Percentiles rank a stretch among this genome's conserved stretches.
Conservation (phyloP, 2,888 invertebrate genomes). For the Dicyrtomina minuta region DNA sequence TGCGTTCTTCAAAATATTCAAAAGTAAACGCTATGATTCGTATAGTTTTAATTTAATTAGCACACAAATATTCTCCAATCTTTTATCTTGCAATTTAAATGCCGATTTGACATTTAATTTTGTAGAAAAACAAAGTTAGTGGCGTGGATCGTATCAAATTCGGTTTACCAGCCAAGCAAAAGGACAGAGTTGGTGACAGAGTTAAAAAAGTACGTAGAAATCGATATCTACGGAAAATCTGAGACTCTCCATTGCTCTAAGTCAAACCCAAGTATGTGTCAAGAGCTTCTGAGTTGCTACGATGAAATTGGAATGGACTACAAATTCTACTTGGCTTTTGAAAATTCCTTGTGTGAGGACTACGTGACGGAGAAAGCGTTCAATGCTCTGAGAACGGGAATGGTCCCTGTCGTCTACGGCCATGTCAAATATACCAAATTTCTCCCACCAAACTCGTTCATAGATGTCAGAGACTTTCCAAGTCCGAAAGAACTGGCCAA, state of each 20-base stretch:
- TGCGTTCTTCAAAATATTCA: not conserved
- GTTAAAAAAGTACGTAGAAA: constrained; percentile 45
- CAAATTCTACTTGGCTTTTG: constrained; percentile 40
- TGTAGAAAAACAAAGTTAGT: constrained; percentile 36
- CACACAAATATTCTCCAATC: too few relatives aligned
- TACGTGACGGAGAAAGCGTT: constrained; percentile 42
- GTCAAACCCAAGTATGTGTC: not conserved
- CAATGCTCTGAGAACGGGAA: constrained; percentile 35
- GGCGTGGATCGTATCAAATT: constrained; percentile 53
- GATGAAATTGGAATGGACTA: constrained; percentile 51
- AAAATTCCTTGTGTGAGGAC: constrained; percentile 39
- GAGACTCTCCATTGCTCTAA: constrained; percentile 31
- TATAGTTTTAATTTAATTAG: too few relatives aligned
- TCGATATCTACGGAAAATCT: constrained; percentile 51
- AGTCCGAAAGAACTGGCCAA: constrained; percentile 52
- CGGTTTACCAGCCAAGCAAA: constrained; percentile 40
- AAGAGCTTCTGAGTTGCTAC: constrained; percentile 46
- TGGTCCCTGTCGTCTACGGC: constrained; percentile 54
- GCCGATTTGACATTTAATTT: not conserved
- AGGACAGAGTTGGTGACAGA: constrained; percentile 46
- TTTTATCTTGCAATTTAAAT: too few relatives aligned
- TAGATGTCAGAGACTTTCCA: constrained; percentile 54
- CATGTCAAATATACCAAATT: constrained; percentile 53
- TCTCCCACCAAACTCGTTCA: constrained; percentile 54
- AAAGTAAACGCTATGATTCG: too few relatives aligned